These are phyloP conservation scores for Gymnoscopelus microlampas DNA, from an alignment of 2,797 vertebrate genomes.

Conservation along the genomic window DNA sequence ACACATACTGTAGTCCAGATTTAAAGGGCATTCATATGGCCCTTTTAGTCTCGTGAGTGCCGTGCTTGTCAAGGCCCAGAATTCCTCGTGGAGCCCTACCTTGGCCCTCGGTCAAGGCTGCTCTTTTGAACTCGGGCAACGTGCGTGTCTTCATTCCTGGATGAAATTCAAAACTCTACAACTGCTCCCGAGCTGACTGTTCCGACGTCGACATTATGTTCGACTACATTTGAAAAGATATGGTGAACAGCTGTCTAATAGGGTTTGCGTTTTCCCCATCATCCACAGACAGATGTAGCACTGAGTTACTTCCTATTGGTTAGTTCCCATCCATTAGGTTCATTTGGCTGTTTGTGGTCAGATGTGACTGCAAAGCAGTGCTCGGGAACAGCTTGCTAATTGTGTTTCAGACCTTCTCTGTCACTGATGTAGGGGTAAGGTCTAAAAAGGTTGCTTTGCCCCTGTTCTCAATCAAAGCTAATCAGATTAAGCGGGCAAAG, in stretches of 20 bases:
- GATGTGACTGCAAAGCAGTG: slow-evolving; percentile 79
- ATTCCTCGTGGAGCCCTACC: slow-evolving; percentile 59
- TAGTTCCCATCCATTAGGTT: slow-evolving; percentile 79
- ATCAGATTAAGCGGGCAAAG: slow-evolving; percentile 79
- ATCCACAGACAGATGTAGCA: slow-evolving; percentile 67
- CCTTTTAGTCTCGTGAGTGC: slow-evolving; percentile 47
- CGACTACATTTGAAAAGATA: slow-evolving; percentile 76
- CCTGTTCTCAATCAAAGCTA: slow-evolving; percentile 84
- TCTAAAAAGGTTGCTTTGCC: slow-evolving; percentile 81
- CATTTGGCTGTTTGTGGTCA: slow-evolving; percentile 79
- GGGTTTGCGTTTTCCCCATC: slow-evolving; percentile 73
- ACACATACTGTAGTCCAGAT: slow-evolving; percentile 53
- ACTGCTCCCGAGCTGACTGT: slow-evolving; percentile 59
- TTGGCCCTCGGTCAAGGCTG: slow-evolving; percentile 60
- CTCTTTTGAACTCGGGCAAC: slow-evolving; percentile 57
- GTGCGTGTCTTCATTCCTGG: slow-evolving; percentile 42
- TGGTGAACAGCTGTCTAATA: slow-evolving; percentile 79
- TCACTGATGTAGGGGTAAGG: slow-evolving; percentile 78
- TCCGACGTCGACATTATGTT: slow-evolving; percentile 58
- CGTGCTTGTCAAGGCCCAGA: slow-evolving; percentile 67
- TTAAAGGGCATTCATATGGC: slow-evolving; percentile 68
- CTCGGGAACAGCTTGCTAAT: slow-evolving; percentile 82
- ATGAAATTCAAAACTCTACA: slow-evolving; percentile 19
- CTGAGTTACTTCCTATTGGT: slow-evolving; percentile 76
- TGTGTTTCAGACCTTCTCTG: slow-evolving; percentile 82